Evolutionary conservation across 2,797 vertebrate species (phyloP), one percentile per base, ranked within the genome.

Genomic region (Sternarchorhynchus goeldii): DNA sequence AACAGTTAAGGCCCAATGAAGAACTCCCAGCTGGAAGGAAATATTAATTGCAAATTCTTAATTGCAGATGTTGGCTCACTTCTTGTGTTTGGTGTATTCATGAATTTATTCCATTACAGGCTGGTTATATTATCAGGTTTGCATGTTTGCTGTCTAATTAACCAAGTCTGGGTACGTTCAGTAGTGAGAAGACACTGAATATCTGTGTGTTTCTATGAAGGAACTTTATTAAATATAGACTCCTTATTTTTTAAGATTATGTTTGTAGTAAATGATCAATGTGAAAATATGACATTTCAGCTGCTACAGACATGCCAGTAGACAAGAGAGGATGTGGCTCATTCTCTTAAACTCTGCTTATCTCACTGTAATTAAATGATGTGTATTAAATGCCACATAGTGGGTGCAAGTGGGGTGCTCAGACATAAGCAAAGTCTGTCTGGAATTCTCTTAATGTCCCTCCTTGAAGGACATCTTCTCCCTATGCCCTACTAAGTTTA

Each of bases 401-500:
- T 65, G n/a, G 67, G 64, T 72, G 57, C 59, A 75, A 66, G 68
- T 34, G 67, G 59, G 25, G 5, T 76, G 77, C 73, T 57, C 60
- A 77, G 62, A 81, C 70, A 82, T 66, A 65, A 73, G 32, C 62
- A 69, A 74, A 77, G 31, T 77, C 58, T 76, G 76, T 81, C 67
- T 80, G 80, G 81, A 75, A 66, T 75, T 81, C 64, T 67, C 73
- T 53, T 60, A 53, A 10, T 85, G 80, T 76, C 59, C 77, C 78
- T 79, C 75, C 80, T 71, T 59, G 88, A 91, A 92, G 86, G 84
- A 91, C 91, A 92, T 57, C 91, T 93, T 92, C 93, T 94, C 92
- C 64, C 41, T 85, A 83, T 91, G 92, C 90, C 93, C 93, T 93
- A 93, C 92, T 86, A 85, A 84, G 81, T 83, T 87, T 93, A 94